A percentile compares a stretch with the other conserved stretches of the same genome.
Conservation (phyloP, 2,888 invertebrate species). For the Aleiodes leptofemur region DNA sequence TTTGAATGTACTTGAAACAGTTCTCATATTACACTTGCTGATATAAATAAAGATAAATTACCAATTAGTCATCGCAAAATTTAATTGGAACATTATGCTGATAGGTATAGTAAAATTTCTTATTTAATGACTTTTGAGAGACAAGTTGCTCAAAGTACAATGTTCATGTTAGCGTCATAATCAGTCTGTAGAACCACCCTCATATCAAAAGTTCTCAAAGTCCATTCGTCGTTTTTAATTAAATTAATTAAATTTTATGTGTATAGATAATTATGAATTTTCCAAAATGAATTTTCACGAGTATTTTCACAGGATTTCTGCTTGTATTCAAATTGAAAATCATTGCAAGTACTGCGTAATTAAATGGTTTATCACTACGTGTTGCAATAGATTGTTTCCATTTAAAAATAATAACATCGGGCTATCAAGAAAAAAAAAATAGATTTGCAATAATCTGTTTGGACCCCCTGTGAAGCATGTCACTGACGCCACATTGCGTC, state of each 20-base stretch:
- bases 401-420: not conserved
- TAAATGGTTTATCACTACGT: not conserved
- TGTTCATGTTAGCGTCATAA: not conserved
- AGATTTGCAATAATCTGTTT: conserved; percentile 42
- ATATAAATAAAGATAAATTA: no score
- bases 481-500: conserved; percentile 64
- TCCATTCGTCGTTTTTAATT: not conserved
- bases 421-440: conserved; percentile 14
- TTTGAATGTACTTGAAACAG: no score
- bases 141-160: conserved; percentile 7
- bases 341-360: not conserved
- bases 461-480: conserved; percentile 68
- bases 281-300: no score
- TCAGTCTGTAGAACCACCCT: not conserved
- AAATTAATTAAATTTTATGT: not conserved
- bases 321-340: no score
- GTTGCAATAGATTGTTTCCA: not conserved
- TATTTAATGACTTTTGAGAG: not conserved
- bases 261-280: no score
- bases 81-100: not conserved
- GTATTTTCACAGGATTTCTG: no score
- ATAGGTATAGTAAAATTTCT: not conserved
- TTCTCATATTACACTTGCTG: no score
- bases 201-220: conserved; percentile 4
- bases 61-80: not conserved